Base-by-base conservation (phyloP, 2,113 vertebrate species). In the Dascyllus trimaculatus region DNA sequence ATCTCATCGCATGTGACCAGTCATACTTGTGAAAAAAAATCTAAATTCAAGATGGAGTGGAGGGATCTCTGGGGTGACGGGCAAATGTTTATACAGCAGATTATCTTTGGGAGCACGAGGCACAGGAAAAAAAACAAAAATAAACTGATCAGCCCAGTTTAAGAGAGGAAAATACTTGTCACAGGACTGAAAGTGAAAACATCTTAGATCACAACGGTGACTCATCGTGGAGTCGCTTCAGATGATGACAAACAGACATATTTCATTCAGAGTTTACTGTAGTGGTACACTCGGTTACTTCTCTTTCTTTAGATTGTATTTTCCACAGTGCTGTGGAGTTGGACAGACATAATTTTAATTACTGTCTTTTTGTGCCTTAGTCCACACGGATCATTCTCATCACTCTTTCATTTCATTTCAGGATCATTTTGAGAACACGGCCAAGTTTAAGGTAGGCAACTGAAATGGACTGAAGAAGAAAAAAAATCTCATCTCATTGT, bases 361-460 rank as follows among this genome's bases (percentile, higher is more conserved):
- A 8, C 0, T 63, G 3, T 52, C 4, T 26, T 10, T n/a, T 65
- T 57, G 26, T 69, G 3, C 10, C 56, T 32, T 7, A 25, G 15
- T 67, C 35, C 2, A 1, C 62, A 1, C n/a, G 54, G 61, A 45
- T 64, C n/a, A 52, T n/a, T 32, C 48, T 82, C n/a, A 72, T 56
- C 22, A 22, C 14, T 11, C 32, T 32, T 7, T 25, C 78, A 3
- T 77, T 56, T 85, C 25, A 14, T 91, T 95, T 74, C 84, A 95
- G 94, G 87, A 90, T 26, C 77, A 90, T 75, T 85, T 90, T 4
- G 81, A 91, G 45, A 89, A 61, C 19, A 18, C 84, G 0, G 79
- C 79, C 62, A 93, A 93, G 64, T 94, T 94, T 51, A 94, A 94
- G 92, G 94, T 95, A 83, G 9, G 92, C 5, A 14, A 17, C 19